Conservation (phyloP, 2,797 vertebrate species). For the Linurgus olivaceus region DNA sequence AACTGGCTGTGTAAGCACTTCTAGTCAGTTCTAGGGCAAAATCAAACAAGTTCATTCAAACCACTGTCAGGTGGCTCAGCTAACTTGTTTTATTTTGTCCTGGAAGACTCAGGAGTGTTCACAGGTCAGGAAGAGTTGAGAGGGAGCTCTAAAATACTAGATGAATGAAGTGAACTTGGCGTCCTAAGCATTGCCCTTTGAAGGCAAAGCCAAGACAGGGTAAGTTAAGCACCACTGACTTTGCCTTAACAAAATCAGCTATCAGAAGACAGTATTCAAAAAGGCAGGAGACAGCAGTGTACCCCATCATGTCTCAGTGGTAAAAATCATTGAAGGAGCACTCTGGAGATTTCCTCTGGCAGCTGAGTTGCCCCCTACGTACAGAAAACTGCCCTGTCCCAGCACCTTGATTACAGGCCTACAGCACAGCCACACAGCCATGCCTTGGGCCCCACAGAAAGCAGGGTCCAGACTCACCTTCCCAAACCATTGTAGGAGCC, state of each 20-base stretch:
- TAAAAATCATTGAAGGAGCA: neutral
- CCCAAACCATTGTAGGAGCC: neutral
- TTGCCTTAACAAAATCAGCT: neutral
- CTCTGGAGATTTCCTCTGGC: neutral
- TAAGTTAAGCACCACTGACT: neutral
- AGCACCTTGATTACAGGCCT: neutral
- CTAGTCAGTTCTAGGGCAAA: constrained; percentile 53
- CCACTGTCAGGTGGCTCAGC: constrained; percentile 42
- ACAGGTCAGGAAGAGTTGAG: constrained; percentile 55
- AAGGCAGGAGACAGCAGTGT: neutral
- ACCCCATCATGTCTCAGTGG: neutral
- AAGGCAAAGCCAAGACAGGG: neutral
- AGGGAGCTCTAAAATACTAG: neutral
- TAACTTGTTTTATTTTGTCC: constrained; percentile 59
- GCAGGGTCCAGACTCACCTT: neutral
- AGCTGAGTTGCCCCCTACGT: neutral
- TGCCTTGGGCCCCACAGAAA: neutral
- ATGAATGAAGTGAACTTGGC: neutral
- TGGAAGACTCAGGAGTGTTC: neutral
- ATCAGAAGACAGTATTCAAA: neutral
- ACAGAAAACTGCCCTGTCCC: neutral
- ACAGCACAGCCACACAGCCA: neutral
- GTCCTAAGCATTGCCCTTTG: neutral
- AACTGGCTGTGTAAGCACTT: constrained; percentile 58
- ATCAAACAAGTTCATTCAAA: constrained; percentile 60